These are phyloP conservation scores for Sylvia atricapilla DNA, from an alignment of 2,113 vertebrate species.

Conservation along the genomic window DNA sequence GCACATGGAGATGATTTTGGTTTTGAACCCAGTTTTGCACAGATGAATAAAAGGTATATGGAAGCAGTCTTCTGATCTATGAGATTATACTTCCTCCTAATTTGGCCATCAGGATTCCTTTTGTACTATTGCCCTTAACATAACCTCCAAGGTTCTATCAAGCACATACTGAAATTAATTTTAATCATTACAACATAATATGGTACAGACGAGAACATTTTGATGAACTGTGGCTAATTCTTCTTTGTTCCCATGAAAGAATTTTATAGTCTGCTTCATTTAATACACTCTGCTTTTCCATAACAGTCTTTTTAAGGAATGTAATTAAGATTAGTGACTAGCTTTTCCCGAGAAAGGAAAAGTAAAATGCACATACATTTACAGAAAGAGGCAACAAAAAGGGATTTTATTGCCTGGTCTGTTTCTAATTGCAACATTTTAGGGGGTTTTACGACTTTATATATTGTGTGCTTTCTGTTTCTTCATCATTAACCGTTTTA, in stretches of 20 bases:
- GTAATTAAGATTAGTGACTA: conserved; percentile 54
- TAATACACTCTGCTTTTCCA: conserved; percentile 32
- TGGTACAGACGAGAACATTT: neutral
- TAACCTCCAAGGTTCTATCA: neutral
- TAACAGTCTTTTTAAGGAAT: conserved; percentile 8
- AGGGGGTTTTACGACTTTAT: neutral
- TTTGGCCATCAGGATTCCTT: neutral
- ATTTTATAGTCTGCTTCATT: conserved; percentile 18
- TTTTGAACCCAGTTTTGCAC: neutral
- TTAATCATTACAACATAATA: neutral
- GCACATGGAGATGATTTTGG: neutral
- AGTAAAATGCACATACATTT: conserved; percentile 22
- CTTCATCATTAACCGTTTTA: neutral
- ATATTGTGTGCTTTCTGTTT: conserved; percentile 1
- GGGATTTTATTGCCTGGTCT: conserved; percentile 6
- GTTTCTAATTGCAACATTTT: conserved; percentile 17
- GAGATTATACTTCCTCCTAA: neutral
- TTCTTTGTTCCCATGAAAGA: conserved; percentile 20
- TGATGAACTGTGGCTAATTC: neutral
- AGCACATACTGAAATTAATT: conserved; percentile 10
- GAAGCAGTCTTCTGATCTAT: neutral
- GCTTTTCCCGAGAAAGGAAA: neutral
- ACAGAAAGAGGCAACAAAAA: neutral
- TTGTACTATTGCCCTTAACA: neutral
- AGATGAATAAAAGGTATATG: neutral